These are phyloP conservation scores for Panorpa germanica DNA, from an alignment of 2,888 invertebrate species.

Conservation along the genomic window DNA sequence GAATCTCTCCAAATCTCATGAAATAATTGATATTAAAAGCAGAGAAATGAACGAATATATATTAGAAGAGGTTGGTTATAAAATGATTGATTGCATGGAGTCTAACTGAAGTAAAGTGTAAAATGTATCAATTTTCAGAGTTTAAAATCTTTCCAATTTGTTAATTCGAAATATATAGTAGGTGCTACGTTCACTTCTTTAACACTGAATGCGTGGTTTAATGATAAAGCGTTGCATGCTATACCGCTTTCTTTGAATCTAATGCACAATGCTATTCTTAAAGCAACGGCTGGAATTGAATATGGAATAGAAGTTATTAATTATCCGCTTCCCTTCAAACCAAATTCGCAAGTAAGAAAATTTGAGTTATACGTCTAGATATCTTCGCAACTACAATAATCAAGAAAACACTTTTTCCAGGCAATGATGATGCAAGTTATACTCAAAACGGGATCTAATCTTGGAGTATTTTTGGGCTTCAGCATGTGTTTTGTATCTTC, in stretches of 20 bases:
- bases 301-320: conserved; percentile 30
- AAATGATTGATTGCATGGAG: too few relatives aligned
- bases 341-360: conserved; percentile 30
- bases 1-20: too few relatives aligned
- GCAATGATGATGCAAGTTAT: conserved; percentile 15
- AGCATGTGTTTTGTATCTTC: conserved; percentile 47
- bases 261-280: conserved; percentile 40
- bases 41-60: too few relatives aligned
- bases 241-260: conserved; percentile 44
- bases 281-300: conserved; percentile 14
- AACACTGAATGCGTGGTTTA: conserved; percentile 47
- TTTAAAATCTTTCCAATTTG: too few relatives aligned
- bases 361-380: too few relatives aligned
- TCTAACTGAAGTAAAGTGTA: too few relatives aligned
- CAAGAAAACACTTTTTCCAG: conserved; percentile 4
- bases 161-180: conserved; percentile 29
- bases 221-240: conserved; percentile 61
- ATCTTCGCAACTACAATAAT: too few relatives aligned
- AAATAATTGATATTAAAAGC: too few relatives aligned
- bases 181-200: conserved; percentile 29
- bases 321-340: conserved; percentile 44
- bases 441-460: conserved; percentile 30
- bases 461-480: conserved; percentile 49
- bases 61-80: too few relatives aligned
- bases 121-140: too few relatives aligned